These are phyloP conservation scores for Furcula furcula DNA, from an alignment of 2,888 invertebrate species.

Conservation along the genomic window DNA sequence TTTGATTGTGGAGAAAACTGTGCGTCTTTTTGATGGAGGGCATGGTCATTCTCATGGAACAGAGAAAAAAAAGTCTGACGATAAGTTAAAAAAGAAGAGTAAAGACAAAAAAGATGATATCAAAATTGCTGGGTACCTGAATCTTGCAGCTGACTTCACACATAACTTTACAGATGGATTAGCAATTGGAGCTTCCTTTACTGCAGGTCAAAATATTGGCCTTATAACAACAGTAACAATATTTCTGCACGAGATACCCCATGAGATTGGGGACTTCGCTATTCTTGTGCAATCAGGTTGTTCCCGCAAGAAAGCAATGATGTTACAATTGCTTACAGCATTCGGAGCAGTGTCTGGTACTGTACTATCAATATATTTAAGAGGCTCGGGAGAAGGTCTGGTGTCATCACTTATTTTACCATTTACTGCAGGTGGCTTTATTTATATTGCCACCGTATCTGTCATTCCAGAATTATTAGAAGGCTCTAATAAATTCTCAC, in stretches of 20 bases:
- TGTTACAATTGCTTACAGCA: slow-evolving; percentile 96
- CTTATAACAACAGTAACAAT: slow-evolving; percentile 97
- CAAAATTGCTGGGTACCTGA: slow-evolving; percentile 90
- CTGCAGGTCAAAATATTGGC: slow-evolving; percentile 94
- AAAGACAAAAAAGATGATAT: slow-evolving; percentile 71
- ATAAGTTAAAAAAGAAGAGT: slow-evolving; percentile 58
- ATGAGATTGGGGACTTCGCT: slow-evolving; percentile 99
- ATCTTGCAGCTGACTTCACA: slow-evolving; percentile 98
- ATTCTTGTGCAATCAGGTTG: slow-evolving; percentile 99
- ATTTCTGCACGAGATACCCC: slow-evolving; percentile 98
- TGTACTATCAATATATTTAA: slow-evolving; percentile 90
- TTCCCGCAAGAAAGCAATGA: slow-evolving; percentile 95
- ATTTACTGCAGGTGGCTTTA: slow-evolving; percentile 99
- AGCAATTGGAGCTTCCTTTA: slow-evolving; percentile 98
- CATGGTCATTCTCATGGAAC: slow-evolving; percentile 87
- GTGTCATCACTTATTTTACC: slow-evolving; percentile 95
- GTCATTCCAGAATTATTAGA: slow-evolving; percentile 98
- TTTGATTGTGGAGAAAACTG: slow-evolving; percentile 95
- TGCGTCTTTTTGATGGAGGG: slow-evolving; percentile 92
- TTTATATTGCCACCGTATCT: slow-evolving; percentile 99
- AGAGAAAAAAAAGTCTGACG: slow-evolving; percentile 66
- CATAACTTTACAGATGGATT: slow-evolving; percentile 99
- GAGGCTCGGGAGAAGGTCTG: slow-evolving; percentile 86
- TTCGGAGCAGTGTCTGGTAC: slow-evolving; percentile 97
- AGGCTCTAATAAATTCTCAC: slow-evolving; percentile 91